A percentile compares a stretch with the other conserved stretches of the same genome.
Conservation (phyloP, 2,888 invertebrate species). For the Eristalis tenax region DNA sequence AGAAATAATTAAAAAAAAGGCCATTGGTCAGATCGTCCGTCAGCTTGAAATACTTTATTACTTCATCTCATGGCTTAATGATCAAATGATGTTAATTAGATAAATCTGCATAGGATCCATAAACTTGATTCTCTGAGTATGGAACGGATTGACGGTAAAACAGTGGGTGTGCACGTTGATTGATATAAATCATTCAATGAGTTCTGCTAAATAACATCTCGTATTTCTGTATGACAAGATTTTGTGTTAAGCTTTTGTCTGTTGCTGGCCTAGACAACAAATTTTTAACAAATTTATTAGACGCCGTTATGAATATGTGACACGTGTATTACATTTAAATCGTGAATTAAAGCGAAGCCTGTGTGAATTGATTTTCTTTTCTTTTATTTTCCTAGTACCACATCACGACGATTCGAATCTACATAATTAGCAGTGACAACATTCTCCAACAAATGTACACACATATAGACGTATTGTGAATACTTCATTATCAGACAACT, state of each 20-base stretch:
- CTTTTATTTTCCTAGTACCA: neutral
- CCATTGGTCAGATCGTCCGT: neutral
- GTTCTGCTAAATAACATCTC: constrained; percentile 26
- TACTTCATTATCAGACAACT: neutral
- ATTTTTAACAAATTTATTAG: constrained; percentile 23
- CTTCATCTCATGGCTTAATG: constrained; percentile 28
- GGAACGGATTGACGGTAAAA: constrained; percentile 7
- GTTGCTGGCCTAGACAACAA: constrained; percentile 1
- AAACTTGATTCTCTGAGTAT: neutral
- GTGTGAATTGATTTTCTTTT: neutral
- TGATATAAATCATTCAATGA: constrained; percentile 56
- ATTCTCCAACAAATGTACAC: neutral
- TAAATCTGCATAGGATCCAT: constrained; percentile 31
- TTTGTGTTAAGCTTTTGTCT: constrained; percentile 6
- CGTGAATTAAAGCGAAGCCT: neutral
- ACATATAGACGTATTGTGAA: neutral
- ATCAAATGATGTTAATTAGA: constrained; percentile 48
- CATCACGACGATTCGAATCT: neutral
- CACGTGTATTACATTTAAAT: constrained; percentile 15
- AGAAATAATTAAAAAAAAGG: neutral
- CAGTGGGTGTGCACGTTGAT: constrained; percentile 38
- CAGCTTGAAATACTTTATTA: constrained; percentile 42
- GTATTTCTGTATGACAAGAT: constrained; percentile 13
- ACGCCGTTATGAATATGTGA: constrained; percentile 6
- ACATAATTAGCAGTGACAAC: neutral